Evolutionary conservation across 2,888 invertebrate genomes (phyloP).

Genomic region (Drosophila lacicola): DNA sequence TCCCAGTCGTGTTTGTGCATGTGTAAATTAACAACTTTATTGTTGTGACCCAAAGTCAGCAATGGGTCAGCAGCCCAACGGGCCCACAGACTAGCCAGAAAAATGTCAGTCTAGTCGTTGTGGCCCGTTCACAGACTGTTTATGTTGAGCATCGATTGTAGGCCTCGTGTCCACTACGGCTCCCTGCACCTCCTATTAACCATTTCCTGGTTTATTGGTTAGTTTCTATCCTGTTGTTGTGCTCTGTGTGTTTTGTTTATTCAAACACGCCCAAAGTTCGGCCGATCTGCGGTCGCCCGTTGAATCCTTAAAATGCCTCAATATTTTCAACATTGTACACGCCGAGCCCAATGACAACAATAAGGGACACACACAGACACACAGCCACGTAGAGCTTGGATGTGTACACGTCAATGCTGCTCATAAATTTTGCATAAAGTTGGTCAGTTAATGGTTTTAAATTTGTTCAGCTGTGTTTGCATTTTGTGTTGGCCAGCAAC

Average conservation of each 20-base stretch:
- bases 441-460: constrained; percentile 75
- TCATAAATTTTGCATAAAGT: constrained; percentile 62
- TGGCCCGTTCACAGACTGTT: constrained; percentile 22
- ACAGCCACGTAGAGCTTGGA: constrained; percentile 7
- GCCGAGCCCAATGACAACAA: constrained; percentile 41
- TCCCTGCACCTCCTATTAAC: neutral
- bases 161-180: constrained; percentile 15
- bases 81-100: constrained; percentile 11
- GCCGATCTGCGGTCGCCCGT: constrained; percentile 58
- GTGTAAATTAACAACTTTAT: constrained; percentile 75
- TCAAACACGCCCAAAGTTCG: constrained; percentile 60
- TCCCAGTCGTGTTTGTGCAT: constrained; percentile 38
- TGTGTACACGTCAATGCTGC: constrained; percentile 43
- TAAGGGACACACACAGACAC: constrained; percentile 21
- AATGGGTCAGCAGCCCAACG: constrained; percentile 46
- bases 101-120: constrained; percentile 16
- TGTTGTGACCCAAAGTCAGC: constrained; percentile 48
- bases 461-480: constrained; percentile 52
- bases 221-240: constrained; percentile 41
- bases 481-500: constrained; percentile 16
- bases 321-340: constrained; percentile 52
- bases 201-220: constrained; percentile 61
- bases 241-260: constrained; percentile 60
- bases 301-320: constrained; percentile 75
- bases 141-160: constrained; percentile 43